Conservation (phyloP, 2,888 invertebrate genomes). For the Xestia rhomboidea region DNA sequence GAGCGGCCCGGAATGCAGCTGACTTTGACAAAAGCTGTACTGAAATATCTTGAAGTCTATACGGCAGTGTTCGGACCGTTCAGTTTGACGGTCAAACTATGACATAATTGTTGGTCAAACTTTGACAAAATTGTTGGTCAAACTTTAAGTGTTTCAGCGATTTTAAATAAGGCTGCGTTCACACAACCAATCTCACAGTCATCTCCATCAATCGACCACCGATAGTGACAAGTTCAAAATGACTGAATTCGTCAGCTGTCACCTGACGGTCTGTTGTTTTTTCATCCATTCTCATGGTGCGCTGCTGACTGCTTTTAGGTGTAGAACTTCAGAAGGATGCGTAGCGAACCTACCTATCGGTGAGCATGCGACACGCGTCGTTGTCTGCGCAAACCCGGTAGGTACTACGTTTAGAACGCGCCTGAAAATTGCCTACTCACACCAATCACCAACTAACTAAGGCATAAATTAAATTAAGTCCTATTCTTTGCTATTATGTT, state of each 20-base stretch:
- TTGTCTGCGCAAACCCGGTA: too few relatives aligned
- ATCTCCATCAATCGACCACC: neutral
- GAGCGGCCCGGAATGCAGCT: neutral
- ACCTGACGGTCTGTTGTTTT: neutral
- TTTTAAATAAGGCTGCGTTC: neutral
- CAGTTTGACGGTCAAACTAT: neutral
- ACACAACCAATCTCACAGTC: neutral
- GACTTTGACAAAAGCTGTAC: neutral
- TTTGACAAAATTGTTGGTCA: neutral
- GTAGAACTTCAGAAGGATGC: neutral
- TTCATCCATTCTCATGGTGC: too few relatives aligned
- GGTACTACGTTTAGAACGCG: too few relatives aligned
- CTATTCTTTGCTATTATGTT: too few relatives aligned
- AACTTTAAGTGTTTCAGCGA: neutral
- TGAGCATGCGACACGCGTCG: neutral
- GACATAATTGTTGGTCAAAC: neutral
- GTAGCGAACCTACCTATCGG: neutral
- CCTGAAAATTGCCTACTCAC: neutral
- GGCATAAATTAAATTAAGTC: too few relatives aligned
- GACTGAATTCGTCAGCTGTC: neutral
- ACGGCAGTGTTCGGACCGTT: too few relatives aligned
- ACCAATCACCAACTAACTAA: neutral
- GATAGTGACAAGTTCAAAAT: neutral
- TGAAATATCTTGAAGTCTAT: neutral
- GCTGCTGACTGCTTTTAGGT: too few relatives aligned